Evolutionary conservation across 2,113 vertebrate species (phyloP), one percentile per base, ranked within the genome.

Genomic region (Sigmodon hispidus): DNA sequence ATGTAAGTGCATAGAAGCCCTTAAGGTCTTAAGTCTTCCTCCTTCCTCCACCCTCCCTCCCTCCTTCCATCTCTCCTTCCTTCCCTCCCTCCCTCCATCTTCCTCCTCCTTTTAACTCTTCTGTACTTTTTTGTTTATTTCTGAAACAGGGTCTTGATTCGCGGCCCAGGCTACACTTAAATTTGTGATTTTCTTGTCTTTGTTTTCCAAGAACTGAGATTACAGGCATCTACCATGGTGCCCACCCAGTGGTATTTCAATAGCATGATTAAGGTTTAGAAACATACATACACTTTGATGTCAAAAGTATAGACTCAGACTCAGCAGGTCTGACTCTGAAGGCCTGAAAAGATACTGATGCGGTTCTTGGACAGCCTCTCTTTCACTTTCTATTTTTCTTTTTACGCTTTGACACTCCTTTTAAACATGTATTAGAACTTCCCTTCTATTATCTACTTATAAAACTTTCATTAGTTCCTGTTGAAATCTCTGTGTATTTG

Each of bases 51-150:
- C 63, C 65, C 8, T 31, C 31, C 26, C 9, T 36, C 13, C 26
- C 3, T 8, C 6, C 67, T 24, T n/a, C 12, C 16, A 3, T 1
- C 3, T 1, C 24, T 24, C 4, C 15, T 13, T 65, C 26, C 3
- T 29, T 65, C 15, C 29, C 65, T 6, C 16, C 31, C 65, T 67
- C 8, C 31, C 12, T 67, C 10, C 13, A 31, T 17, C 3, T 8
- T 9, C 55, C 16, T 36, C 4, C n/a, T 24, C 15, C 6, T 16
- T 36, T 26, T 21, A 70, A 70, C 43, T 12, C 9, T 88, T 31
- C 29, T 34, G 21, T 69, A 6, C 6, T 76, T 22, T 9, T 75
- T 75, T 40, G 3, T 72, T 88, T 59, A 15, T 88, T 70, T n/a
- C 17, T 85, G 67, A 87, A 52, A 43, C 16, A 10, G 65, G 3